phyloP scores from a whole-genome alignment of 2,888 invertebrate genomes.

The Tanypteryx hageni region DNA sequence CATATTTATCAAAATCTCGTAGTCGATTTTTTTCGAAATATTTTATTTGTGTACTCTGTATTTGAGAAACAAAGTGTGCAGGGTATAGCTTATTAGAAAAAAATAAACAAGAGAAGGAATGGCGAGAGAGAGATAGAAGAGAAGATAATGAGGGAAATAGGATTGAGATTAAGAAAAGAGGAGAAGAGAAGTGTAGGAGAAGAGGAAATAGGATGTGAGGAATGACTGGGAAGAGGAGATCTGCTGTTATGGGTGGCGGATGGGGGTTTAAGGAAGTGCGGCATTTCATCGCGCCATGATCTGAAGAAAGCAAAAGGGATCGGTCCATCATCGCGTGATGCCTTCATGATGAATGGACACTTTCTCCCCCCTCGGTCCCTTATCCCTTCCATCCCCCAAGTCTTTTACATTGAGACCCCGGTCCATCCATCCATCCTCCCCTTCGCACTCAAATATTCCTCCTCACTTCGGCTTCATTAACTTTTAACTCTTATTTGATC shows the following conservation, averaged over 20 bases:
- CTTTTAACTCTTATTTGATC: not conserved
- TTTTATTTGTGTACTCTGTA: too few relatives aligned
- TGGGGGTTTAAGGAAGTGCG: not conserved
- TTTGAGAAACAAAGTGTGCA: not conserved
- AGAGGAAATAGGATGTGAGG: not conserved
- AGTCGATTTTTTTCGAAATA: too few relatives aligned
- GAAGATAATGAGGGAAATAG: not conserved
- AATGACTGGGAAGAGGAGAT: not conserved
- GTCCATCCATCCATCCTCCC: not conserved
- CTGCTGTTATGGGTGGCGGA: not conserved
- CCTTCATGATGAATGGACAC: not conserved
- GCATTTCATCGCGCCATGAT: conserved; percentile 32
- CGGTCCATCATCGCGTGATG: conserved; percentile 7
- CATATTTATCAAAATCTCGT: too few relatives aligned
- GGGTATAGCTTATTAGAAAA: not conserved
- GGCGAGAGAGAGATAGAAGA: not conserved
- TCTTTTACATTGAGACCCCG: not conserved
- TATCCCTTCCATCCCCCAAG: not conserved
- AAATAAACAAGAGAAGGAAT: not conserved
- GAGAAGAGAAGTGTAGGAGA: not conserved
- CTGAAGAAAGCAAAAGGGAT: conserved; percentile 44
- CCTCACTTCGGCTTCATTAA: not conserved
- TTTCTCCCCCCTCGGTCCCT: not conserved
- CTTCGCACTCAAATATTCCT: not conserved
- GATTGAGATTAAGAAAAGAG: not conserved